phyloP scores from a whole-genome alignment of 2,888 invertebrate species.

The Pogonocherus hispidulus region DNA sequence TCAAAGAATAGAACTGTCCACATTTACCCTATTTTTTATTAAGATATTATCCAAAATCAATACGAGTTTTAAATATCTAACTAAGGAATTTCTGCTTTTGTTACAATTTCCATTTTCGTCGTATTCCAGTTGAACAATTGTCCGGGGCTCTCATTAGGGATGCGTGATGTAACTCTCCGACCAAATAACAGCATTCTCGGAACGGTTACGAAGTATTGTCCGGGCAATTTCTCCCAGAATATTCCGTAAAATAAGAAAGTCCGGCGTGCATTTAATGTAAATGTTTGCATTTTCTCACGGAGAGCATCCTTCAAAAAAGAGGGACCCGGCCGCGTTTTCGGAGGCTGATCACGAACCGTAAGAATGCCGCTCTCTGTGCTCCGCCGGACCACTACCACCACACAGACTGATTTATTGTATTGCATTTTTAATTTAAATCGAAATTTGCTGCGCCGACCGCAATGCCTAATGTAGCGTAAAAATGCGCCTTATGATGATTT shows the following conservation, averaged over 20 bases:
- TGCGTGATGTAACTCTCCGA: conserved; percentile 10
- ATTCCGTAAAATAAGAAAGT: conserved; percentile 36
- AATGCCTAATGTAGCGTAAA: conserved; percentile 55
- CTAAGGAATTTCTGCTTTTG: too few relatives aligned
- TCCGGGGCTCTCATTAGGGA: background rate
- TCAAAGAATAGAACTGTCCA: too few relatives aligned
- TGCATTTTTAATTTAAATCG: conserved; percentile 57
- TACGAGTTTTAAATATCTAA: too few relatives aligned
- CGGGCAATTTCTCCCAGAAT: conserved; percentile 30
- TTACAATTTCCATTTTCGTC: too few relatives aligned
- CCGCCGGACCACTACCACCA: conserved; percentile 37
- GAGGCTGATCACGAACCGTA: conserved; percentile 52
- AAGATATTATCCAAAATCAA: too few relatives aligned
- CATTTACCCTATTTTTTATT: too few relatives aligned
- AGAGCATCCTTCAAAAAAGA: conserved; percentile 47
- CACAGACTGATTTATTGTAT: conserved; percentile 54
- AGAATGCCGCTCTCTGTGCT: conserved; percentile 48
- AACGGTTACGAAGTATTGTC: conserved; percentile 12
- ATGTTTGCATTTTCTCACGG: conserved; percentile 53
- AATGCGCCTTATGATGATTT: conserved; percentile 49
- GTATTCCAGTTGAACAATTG: background rate
- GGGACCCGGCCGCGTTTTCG: conserved; percentile 45
- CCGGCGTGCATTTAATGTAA: conserved; percentile 42
- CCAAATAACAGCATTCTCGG: conserved; percentile 22
- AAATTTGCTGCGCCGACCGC: conserved; percentile 52